Evolutionary conservation across 2,113 vertebrate species (phyloP), one percentile per base, ranked within the genome.

Genomic region (Excalfactoria chinensis): DNA sequence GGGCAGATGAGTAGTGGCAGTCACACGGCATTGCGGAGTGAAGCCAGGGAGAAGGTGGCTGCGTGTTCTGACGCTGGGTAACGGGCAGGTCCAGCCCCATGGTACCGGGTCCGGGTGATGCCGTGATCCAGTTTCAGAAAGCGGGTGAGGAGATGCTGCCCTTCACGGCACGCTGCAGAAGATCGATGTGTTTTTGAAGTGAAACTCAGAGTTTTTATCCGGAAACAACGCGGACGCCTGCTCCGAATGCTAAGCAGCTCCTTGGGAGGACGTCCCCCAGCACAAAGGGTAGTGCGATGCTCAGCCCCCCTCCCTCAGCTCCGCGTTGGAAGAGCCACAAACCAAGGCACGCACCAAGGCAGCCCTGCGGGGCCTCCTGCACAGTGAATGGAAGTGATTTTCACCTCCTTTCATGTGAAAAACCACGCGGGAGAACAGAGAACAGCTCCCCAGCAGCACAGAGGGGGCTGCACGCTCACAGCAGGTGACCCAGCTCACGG

Each of bases 331-430:
- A 53, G 51, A 53, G 26, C 26, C 26, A 53, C 51, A 53, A 17
- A 30, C 51, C 15, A 26, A 26, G 9, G 5, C 51, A 53, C 25
- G 25, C 51, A 53, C 26, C 51, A 17, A 53, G 51, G 51, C 15
- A 53, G 26, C 51, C 51, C 20, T 10, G 3, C 34, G 69, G 28
- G 84, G 75, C 70, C 73, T 91, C 55, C 66, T 7, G 30, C 46
- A 56, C 69, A 40, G 44, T 72, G 79, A 71, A 92, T 44, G 59
- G 82, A 96, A 67, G 81, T 63, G 84, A 96, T 95, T 96, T 96
- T 94, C 60, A 17, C 71, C 78, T 95, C 84, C 88, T 95, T 96
- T 96, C 95, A 93, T 85, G 88, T 92, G 88, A 84, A 97, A 97
- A 95, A 95, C 63, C 73, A 44, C 8, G 7, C 4, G 79, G 34